Conservation (phyloP, 2,113 vertebrate species). For the Balaeniceps rex region DNA sequence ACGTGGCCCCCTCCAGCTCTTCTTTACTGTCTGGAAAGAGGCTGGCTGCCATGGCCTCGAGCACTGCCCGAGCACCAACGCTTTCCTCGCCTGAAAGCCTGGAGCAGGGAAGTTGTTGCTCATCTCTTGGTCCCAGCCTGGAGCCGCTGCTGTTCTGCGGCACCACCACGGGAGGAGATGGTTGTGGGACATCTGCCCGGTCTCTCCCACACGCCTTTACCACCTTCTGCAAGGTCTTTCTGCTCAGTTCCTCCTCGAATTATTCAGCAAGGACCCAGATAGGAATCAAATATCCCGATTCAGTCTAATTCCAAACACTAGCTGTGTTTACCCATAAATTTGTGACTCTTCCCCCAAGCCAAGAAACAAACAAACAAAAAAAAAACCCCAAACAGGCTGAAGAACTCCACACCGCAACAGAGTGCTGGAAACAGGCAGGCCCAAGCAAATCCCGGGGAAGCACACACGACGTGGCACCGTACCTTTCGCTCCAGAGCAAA, state of each 20-base stretch:
- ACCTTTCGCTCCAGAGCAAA: neutral
- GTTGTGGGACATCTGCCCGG: neutral
- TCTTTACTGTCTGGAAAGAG: neutral
- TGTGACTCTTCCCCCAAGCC: neutral
- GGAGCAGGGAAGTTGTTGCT: neutral
- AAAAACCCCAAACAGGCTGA: neutral
- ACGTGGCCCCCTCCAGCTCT: neutral
- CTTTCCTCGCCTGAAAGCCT: neutral
- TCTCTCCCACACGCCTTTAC: neutral
- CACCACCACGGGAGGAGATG: fast-evolving
- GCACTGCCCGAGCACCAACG: too few relatives aligned
- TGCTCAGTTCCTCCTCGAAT: neutral
- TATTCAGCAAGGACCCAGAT: neutral
- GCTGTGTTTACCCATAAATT: neutral
- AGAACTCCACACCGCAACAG: neutral
- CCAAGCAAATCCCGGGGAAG: neutral
- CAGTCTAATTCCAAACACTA: neutral
- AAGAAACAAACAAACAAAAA: neutral
- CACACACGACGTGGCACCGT: fast-evolving
- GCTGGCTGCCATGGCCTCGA: fast-evolving
- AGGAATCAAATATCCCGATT: neutral
- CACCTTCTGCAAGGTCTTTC: neutral
- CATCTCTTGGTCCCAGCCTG: neutral
- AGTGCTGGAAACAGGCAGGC: neutral
- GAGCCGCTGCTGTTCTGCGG: neutral